Conservation (phyloP, 2,888 invertebrate species). For the Drosophila villosipedis region DNA sequence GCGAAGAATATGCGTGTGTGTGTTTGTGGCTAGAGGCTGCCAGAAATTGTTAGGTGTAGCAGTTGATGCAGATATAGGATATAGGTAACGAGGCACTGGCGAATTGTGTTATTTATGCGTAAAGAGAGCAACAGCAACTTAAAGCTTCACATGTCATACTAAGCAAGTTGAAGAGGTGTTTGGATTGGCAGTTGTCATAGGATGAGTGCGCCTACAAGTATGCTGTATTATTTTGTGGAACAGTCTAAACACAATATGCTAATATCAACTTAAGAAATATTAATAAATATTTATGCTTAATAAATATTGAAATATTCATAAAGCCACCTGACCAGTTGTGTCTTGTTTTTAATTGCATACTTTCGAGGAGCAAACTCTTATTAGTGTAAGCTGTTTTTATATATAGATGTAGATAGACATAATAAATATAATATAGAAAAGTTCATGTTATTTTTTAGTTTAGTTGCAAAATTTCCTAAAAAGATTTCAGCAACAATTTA, state of each 20-base stretch:
- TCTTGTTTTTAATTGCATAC: neutral
- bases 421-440: too few species aligned
- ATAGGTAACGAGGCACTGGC: constrained; percentile 53
- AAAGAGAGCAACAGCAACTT: constrained; percentile 5
- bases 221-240: neutral
- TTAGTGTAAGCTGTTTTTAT: neutral
- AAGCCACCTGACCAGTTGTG: neutral
- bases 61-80: constrained; percentile 8
- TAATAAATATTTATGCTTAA: neutral
- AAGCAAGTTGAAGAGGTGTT: neutral
- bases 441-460: neutral
- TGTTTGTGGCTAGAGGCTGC: constrained; percentile 10
- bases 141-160: neutral
- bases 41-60: constrained; percentile 27
- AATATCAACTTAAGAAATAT: neutral
- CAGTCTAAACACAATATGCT: too few species aligned
- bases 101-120: constrained; percentile 17
- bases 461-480: neutral
- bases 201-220: constrained; percentile 10
- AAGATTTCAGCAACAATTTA: neutral
- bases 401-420: too few species aligned
- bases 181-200: neutral
- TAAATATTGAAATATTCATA: neutral
- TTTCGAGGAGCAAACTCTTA: neutral
- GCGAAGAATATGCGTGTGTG: constrained; percentile 2